phyloP scores from a whole-genome alignment of 37 sponge, comb jelly and placozoan species.

The Eunapius fragilis region DNA sequence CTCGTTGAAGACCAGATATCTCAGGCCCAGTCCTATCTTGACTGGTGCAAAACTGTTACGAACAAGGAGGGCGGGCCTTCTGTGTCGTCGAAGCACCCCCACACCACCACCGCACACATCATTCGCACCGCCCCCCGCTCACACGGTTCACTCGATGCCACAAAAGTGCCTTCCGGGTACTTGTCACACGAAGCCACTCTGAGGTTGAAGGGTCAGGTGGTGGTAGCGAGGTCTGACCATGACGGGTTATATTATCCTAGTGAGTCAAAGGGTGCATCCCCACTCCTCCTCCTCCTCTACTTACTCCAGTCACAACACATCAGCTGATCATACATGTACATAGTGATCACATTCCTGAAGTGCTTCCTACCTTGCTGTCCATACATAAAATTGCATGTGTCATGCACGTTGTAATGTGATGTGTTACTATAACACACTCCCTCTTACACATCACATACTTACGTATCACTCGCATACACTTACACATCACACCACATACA shows the following conservation, averaged over 20 bases:
- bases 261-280: too few species aligned
- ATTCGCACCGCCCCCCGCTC: too few species aligned
- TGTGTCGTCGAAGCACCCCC: background rate
- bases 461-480: too few species aligned
- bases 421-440: background rate
- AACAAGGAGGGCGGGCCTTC: background rate
- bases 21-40: slow-evolving; percentile 24
- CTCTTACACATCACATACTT: background rate
- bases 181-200: background rate
- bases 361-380: background rate
- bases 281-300: too few species aligned
- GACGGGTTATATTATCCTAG: slow-evolving; percentile 82
- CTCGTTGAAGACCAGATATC: slow-evolving; percentile 55
- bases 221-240: slow-evolving; percentile 28
- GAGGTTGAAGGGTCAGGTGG: slow-evolving; percentile 23
- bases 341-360: background rate
- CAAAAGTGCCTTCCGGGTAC: background rate
- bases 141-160: background rate
- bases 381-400: background rate
- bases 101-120: too few species aligned
- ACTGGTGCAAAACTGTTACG: slow-evolving; percentile 12
- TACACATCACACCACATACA: too few species aligned
- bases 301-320: background rate
- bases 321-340: background rate
- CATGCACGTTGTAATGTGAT: background rate